Evolutionary conservation across 2,797 vertebrate genomes (phyloP).

Genomic region (Capromys pilorides): DNA sequence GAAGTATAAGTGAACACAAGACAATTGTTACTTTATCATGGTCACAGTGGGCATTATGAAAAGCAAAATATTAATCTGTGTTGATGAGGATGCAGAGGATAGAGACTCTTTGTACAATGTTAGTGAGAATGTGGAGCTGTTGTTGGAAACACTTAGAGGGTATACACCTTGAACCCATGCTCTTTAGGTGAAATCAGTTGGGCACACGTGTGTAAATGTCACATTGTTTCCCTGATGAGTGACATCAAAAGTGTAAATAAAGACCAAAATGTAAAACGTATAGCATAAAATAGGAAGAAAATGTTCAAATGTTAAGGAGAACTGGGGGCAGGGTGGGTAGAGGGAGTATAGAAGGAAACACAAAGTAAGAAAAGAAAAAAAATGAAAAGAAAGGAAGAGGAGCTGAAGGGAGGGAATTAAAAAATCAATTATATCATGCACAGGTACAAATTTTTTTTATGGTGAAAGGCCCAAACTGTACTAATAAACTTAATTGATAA

Average conservation of each 20-base stretch:
- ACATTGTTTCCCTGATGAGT: neutral
- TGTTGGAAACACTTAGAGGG: neutral
- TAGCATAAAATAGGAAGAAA: neutral
- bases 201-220: neutral
- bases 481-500: neutral
- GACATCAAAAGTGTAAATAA: neutral
- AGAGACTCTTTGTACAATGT: neutral
- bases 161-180: neutral
- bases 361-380: neutral
- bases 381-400: neutral
- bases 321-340: neutral
- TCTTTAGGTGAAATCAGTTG: neutral
- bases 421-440: neutral
- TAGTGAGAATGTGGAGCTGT: neutral
- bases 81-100: neutral
- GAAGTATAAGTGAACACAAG: neutral
- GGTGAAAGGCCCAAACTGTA: neutral
- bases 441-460: neutral
- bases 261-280: neutral
- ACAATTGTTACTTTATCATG: neutral
- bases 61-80: neutral
- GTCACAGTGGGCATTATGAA: neutral
- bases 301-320: neutral
- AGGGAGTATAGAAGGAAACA: neutral
- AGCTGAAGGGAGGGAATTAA: neutral